These are phyloP conservation scores for Leptura quadrifasciata DNA, from an alignment of 2,888 invertebrate genomes.

Conservation along the genomic window DNA sequence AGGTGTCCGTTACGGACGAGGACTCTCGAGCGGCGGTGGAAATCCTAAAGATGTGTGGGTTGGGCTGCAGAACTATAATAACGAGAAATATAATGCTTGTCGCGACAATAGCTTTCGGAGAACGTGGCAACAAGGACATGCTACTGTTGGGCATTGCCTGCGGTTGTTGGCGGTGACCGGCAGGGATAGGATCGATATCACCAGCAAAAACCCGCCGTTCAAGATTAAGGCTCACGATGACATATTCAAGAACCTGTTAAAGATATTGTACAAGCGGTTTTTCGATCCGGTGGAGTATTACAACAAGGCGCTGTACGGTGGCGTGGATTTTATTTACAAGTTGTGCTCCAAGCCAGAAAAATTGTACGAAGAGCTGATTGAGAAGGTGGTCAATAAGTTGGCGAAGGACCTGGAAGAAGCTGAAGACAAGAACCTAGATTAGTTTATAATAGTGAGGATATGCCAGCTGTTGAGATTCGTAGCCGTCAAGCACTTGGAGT, in stretches of 20 bases:
- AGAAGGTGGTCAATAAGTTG: constrained; percentile 53
- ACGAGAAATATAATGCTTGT: constrained; percentile 78
- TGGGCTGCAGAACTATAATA: constrained; percentile 67
- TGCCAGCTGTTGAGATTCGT: constrained; percentile 82
- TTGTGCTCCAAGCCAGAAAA: constrained; percentile 78
- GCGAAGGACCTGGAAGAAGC: constrained; percentile 56
- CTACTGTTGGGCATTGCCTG: constrained; percentile 78
- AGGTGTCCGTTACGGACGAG: constrained; percentile 81
- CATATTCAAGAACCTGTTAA: constrained; percentile 75
- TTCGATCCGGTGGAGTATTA: constrained; percentile 75
- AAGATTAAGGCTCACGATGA: constrained; percentile 74
- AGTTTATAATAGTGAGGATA: constrained; percentile 56
- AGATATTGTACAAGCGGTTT: constrained; percentile 74
- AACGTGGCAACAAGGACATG: constrained; percentile 75
- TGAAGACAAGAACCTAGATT: constrained; percentile 40
- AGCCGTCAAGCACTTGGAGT: constrained; percentile 86
- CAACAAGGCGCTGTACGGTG: constrained; percentile 77
- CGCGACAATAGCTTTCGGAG: constrained; percentile 82
- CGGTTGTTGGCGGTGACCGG: constrained; percentile 76
- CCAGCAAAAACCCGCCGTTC: constrained; percentile 67
- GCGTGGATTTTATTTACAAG: constrained; percentile 78
- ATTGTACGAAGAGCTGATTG: constrained; percentile 68
- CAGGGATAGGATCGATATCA: constrained; percentile 67
- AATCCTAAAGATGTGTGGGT: constrained; percentile 85
- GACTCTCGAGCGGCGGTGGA: constrained; percentile 86